These are phyloP conservation scores for Lutjanus erythropterus DNA, from an alignment of 2,113 vertebrate genomes.

Conservation along the genomic window DNA sequence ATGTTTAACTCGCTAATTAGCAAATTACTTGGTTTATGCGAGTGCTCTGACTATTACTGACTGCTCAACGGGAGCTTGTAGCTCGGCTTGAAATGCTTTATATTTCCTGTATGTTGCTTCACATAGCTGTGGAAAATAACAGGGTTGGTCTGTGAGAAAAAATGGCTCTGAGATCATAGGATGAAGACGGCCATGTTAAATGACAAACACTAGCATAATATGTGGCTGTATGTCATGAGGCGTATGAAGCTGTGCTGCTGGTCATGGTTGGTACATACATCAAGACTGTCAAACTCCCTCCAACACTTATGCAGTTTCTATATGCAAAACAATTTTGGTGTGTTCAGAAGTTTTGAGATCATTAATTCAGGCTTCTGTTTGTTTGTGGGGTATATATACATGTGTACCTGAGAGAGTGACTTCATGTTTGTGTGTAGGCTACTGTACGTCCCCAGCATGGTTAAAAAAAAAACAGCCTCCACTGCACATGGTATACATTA, in stretches of 20 bases:
- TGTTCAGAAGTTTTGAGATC: background rate
- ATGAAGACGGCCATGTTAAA: background rate
- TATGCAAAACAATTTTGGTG: background rate
- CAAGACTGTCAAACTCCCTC: background rate
- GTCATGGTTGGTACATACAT: constrained; percentile 9
- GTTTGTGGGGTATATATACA: background rate
- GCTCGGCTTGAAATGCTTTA: constrained; percentile 59
- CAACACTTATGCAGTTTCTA: background rate
- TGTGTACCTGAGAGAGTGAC: background rate
- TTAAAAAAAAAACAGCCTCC: background rate
- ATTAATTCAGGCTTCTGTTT: background rate
- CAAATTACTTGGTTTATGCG: constrained; percentile 27
- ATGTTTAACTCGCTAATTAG: constrained; percentile 30
- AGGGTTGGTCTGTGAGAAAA: background rate
- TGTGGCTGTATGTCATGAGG: background rate
- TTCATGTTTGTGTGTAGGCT: constrained; percentile 11
- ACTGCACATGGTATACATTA: constrained; percentile 80
- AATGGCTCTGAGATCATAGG: no score
- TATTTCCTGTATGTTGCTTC: constrained; percentile 50
- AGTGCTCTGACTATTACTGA: constrained; percentile 4
- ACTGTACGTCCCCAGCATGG: background rate
- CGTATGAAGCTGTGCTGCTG: constrained; percentile 11
- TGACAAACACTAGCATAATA: background rate
- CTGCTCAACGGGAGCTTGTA: constrained; percentile 27
- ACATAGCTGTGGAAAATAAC: background rate